These are phyloP conservation scores for Ostrea edulis DNA, from an alignment of 1,140 invertebrate genomes.

Conservation along the genomic window DNA sequence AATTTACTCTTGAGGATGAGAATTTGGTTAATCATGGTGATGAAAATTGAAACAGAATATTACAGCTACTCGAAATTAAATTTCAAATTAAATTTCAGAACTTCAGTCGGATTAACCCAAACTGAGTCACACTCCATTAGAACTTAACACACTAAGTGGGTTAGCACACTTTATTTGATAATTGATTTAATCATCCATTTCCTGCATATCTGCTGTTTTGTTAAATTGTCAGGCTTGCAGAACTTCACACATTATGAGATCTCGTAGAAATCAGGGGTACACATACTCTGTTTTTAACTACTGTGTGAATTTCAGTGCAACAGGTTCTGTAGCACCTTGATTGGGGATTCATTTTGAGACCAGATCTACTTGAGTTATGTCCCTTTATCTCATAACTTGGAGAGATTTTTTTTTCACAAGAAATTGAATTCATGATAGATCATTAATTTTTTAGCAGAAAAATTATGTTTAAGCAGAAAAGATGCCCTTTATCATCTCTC, in stretches of 20 bases:
- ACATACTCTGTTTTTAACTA: too few relatives aligned
- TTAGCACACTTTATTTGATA: neutral
- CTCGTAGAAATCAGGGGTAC: too few relatives aligned
- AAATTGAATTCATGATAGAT: too few relatives aligned
- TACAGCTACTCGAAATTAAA: neutral
- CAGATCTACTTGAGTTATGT: too few relatives aligned
- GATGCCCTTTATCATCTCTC: neutral
- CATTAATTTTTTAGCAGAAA: too few relatives aligned
- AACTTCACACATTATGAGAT: too few relatives aligned
- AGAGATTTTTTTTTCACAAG: too few relatives aligned
- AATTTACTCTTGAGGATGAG: neutral
- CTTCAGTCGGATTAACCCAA: neutral
- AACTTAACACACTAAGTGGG: neutral
- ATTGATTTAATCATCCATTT: neutral
- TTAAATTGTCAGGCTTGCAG: too few relatives aligned
- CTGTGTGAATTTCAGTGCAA: too few relatives aligned
- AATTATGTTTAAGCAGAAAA: neutral
- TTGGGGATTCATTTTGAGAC: too few relatives aligned
- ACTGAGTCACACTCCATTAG: neutral
- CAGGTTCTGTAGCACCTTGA: too few relatives aligned
- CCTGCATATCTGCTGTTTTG: neutral
- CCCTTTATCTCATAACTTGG: too few relatives aligned
- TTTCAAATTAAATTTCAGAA: neutral
- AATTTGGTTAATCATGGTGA: constrained; percentile 10
- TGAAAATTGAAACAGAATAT: constrained; percentile 7